Evolutionary conservation across 2,888 invertebrate species (phyloP).

Genomic region (Heliothis peltigera): DNA sequence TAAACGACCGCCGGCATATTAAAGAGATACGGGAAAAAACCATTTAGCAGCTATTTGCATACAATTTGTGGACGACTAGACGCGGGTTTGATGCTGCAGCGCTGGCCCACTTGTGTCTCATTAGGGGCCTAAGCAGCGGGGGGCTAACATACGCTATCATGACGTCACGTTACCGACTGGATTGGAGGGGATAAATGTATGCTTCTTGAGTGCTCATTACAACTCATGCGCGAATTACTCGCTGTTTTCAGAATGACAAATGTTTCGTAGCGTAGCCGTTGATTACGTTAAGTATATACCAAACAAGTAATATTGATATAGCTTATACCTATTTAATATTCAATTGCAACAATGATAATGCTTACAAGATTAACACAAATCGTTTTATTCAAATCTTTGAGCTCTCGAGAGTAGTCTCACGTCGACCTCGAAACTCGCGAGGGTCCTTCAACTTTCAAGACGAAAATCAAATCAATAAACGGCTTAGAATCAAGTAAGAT

Average conservation of each 20-base stretch:
- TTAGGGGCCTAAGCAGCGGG: constrained; percentile 30
- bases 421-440: neutral
- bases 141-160: constrained; percentile 14
- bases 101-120: constrained; percentile 49
- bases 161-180: neutral
- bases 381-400: neutral
- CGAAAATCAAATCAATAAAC: constrained; percentile 1
- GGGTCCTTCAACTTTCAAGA: neutral
- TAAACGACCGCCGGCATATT: constrained; percentile 65
- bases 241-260: neutral
- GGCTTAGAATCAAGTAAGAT: constrained; percentile 13
- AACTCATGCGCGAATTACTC: neutral
- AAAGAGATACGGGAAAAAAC: constrained; percentile 62
- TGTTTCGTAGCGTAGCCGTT: neutral
- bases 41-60: constrained; percentile 69
- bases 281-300: neutral
- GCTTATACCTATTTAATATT: neutral
- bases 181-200: neutral
- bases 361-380: neutral
- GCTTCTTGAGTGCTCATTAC: neutral
- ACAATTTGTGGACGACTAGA: constrained; percentile 61
- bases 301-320: neutral
- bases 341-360: neutral
- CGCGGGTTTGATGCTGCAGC: constrained; percentile 46
- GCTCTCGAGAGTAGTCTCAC: neutral